Conservation (phyloP, 2,888 invertebrate species). For the Malachius bipustulatus region DNA sequence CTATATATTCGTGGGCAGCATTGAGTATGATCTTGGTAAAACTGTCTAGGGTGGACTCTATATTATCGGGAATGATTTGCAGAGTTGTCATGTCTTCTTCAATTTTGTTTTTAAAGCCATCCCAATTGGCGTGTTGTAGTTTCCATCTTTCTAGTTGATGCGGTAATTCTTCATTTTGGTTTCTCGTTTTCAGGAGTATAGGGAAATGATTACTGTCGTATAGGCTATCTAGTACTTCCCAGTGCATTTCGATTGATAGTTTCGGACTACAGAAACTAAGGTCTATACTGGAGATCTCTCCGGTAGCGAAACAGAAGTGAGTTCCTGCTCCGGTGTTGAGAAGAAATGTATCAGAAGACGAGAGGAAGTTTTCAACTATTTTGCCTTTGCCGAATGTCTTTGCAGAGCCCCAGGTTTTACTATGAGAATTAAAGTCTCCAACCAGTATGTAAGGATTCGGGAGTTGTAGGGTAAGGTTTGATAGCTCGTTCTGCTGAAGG, state of each 20-base stretch:
- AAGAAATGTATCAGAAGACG: background rate
- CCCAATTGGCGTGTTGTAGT: conserved; percentile 10
- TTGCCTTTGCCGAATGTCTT: conserved; percentile 8
- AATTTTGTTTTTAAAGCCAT: conserved; percentile 5
- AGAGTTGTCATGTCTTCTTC: no score
- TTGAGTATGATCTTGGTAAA: conserved; percentile 4
- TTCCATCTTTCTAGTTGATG: conserved; percentile 8
- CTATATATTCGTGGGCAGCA: conserved; percentile 9
- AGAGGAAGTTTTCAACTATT: conserved; percentile 6
- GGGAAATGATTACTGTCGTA: conserved; percentile 13
- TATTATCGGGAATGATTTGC: conserved; percentile 5
- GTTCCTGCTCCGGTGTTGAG: conserved; percentile 11
- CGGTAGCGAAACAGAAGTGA: conserved; percentile 9
- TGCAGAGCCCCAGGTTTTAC: conserved; percentile 9
- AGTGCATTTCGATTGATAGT: conserved; percentile 4
- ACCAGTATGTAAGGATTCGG: conserved; percentile 11
- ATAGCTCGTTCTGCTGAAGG: no score
- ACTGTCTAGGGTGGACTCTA: conserved; percentile 4
- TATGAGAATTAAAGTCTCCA: conserved; percentile 11
- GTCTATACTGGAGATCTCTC: conserved; percentile 12
- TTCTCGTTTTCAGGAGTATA: conserved; percentile 12
- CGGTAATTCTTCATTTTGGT: conserved; percentile 3
- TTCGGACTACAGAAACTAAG: conserved; percentile 8
- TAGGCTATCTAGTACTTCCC: conserved; percentile 9
- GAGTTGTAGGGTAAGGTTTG: conserved; percentile 11